These are phyloP conservation scores for Hydrophis major DNA, from an alignment of 2,797 vertebrate genomes.

Conservation along the genomic window DNA sequence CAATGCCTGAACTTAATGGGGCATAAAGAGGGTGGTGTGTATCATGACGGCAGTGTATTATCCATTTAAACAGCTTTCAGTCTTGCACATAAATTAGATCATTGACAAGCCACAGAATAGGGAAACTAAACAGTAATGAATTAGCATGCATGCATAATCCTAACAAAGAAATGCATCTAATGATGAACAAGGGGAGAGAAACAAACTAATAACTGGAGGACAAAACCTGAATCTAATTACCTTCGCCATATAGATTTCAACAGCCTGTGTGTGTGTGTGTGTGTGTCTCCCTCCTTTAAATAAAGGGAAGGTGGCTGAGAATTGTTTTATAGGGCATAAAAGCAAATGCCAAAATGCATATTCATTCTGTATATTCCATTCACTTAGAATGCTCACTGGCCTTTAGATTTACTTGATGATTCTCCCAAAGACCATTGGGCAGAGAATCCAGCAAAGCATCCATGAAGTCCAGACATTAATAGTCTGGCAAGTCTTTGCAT, in stretches of 20 bases:
- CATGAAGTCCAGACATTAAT: not conserved
- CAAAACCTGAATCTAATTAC: slow-evolving; percentile 62
- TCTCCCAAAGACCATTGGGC: not conserved
- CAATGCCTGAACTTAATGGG: slow-evolving; percentile 64
- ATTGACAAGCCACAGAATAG: slow-evolving; percentile 56
- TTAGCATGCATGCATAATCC: slow-evolving; percentile 62
- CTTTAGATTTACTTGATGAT: slow-evolving; percentile 10
- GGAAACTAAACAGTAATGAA: slow-evolving; percentile 55
- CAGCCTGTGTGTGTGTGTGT: not conserved
- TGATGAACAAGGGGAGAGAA: slow-evolving; percentile 38
- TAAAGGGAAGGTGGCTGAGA: slow-evolving; percentile 33
- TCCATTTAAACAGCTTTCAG: slow-evolving; percentile 66
- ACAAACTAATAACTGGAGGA: slow-evolving; percentile 43
- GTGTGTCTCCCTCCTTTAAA: slow-evolving; percentile 45
- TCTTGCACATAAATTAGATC: slow-evolving; percentile 59
- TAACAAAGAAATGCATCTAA: slow-evolving; percentile 53
- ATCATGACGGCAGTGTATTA: slow-evolving; percentile 64
- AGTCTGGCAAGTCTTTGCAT: not conserved
- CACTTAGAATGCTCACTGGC: slow-evolving; percentile 40
- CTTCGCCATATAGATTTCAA: slow-evolving; percentile 56
- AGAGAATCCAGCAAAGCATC: not conserved
- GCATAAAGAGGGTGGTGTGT: slow-evolving; percentile 64
- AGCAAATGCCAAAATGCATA: slow-evolving; percentile 45
- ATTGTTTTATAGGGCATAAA: slow-evolving; percentile 48
- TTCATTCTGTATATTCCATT: slow-evolving; percentile 45